Evolutionary conservation across 1,140 invertebrate genomes (phyloP), one percentile per base, ranked within the genome.

Genomic region (Plectrocnemia conspersa): DNA sequence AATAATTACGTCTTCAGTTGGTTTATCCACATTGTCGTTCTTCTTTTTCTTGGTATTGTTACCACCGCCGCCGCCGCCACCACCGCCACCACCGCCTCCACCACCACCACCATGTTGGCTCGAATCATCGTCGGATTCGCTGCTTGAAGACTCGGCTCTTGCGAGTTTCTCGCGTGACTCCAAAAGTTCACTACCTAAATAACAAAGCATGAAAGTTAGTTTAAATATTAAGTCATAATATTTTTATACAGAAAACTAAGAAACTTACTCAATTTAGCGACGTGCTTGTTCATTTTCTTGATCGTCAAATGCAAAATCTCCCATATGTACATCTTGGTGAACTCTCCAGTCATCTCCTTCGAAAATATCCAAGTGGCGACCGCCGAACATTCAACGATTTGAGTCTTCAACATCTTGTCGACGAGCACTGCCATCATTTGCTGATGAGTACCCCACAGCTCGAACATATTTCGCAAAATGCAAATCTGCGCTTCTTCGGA

Each of bases 361-460:
- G 93, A 96, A 75, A 99, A 99, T 49, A 99, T 86, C 97, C 96
- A 99, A 64, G 95, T 97, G 21, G 94, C 94, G 9, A 99, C 93
- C 7, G 94, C 88, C 54, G 92, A 91, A 67, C 93, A 97, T 66
- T 98, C 93, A 11, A 99, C 86, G 36, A 99, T 91, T 69, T 97
- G 91, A 27, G 93, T 97, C 75, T 98, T 97, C 2, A 99, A 77
- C 76, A 99, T 84, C 76, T 99, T 98, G 71, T 99, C 95, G 3
- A 96, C 88, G 0, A 99, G 75, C 0, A 98, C 91, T 27, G 88
- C 85, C 79, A 99, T 86, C 92, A 98, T 97, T 79, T 97, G 96
- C 64, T 93, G 89, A 74, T 99, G 93, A 61, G 87, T 82, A 61
- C 84, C 83, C 96, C 96, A 99, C 0, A 97, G 77, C 64, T 95